Evolutionary conservation across 1,140 invertebrate genomes (phyloP), one percentile per base, ranked within the genome.

Genomic region (Sycophaga agraensis): DNA sequence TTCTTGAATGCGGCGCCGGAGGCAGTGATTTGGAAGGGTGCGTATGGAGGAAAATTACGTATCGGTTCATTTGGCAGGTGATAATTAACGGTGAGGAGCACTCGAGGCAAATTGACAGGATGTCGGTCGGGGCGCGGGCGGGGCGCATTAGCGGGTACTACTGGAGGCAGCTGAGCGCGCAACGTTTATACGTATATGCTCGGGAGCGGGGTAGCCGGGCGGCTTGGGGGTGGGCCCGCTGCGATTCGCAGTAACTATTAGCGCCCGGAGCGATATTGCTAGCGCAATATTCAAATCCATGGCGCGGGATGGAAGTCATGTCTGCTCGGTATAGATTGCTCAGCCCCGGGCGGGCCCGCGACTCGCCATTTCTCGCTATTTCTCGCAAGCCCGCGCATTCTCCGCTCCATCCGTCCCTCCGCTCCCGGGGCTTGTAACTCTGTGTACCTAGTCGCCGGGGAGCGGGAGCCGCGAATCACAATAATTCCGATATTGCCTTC

Each of bases 401-500:
- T n/a, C 67, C 65, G 11, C 7, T 5, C 11, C 28, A 3, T 5
- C 49, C 19, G 2, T 22, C 43, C 17, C 43, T 11, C 50, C 16
- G 21, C 49, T 22, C 49, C 17, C 11, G 31, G 14, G 11, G n/a
- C n/a, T 5, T 16, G 34, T 24, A 16, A 24, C 22, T 12, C 22
- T 12, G 28, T 34, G 28, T 19, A 9, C 12, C 6, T 16, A 1
- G 26, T 12, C 0, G 24, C n/a, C 14, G 6, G 1, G 28, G 28
- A 19, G 9, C 16, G 28, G 17, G 5, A 50, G 67, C 68, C 69
- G 68, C 70, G 73, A 76, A 76, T 80, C 74, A 75, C 76, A 79
- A 80, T 78, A 79, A 78, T 79, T 79, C 66, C 74, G 69, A 79
- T 79, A 79, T 79, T 80, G 76, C 77, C 75, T 75, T 68, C 73